Percentiles rank a stretch among this genome's conserved stretches.
Conservation (phyloP, 2,113 vertebrate species). For the Hippocampus zosterae region DNA sequence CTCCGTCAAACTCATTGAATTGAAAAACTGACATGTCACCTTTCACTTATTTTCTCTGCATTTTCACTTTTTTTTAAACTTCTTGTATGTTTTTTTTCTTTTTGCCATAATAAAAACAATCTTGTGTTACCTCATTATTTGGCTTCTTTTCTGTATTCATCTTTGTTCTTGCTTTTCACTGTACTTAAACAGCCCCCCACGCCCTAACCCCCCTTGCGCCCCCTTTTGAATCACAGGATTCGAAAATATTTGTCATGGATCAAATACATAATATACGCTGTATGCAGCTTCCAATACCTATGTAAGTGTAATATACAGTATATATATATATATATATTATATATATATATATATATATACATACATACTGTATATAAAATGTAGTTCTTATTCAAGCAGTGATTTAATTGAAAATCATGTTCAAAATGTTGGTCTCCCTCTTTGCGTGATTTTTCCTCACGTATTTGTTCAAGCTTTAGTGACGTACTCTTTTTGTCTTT, state of each 20-base stretch:
- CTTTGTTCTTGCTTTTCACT: background rate
- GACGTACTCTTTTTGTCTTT: slow-evolving; percentile 37
- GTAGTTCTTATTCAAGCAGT: background rate
- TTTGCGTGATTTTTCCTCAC: background rate
- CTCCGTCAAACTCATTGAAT: too few species aligned
- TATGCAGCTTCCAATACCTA: background rate
- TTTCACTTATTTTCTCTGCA: background rate
- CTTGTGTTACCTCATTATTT: slow-evolving; percentile 20
- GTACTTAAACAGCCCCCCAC: background rate
- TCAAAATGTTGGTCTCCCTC: background rate
- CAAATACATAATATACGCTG: background rate
- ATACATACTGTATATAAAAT: too few species aligned
- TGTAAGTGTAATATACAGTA: background rate
- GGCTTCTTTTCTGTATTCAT: slow-evolving; percentile 15
- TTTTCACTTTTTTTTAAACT: background rate
- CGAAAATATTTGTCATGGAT: background rate
- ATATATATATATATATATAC: too few species aligned
- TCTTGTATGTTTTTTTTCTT: slow-evolving; percentile 14
- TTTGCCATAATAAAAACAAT: slow-evolving; percentile 40
- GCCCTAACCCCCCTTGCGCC: too few species aligned
- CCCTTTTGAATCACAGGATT: background rate
- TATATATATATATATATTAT: too few species aligned
- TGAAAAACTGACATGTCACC: background rate
- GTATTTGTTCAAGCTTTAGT: slow-evolving; percentile 1
- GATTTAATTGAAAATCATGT: background rate